These are phyloP conservation scores for Listronotus oregonensis DNA, from an alignment of 1,140 invertebrate species.

Conservation along the genomic window DNA sequence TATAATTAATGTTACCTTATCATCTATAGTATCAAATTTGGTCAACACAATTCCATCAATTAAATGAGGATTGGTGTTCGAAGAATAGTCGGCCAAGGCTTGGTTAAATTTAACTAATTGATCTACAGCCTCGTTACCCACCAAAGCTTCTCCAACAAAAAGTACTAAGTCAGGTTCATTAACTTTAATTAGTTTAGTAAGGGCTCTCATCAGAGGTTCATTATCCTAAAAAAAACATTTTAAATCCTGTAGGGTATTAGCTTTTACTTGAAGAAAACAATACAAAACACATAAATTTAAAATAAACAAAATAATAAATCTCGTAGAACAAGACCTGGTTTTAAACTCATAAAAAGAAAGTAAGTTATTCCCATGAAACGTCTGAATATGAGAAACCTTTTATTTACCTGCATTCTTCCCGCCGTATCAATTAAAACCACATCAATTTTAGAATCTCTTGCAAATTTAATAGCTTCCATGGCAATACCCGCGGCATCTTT, in stretches of 20 bases:
- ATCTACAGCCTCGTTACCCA: slow-evolving; percentile 99
- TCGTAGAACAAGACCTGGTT: no score
- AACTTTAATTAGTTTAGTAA: slow-evolving; percentile 86
- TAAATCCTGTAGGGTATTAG: no score
- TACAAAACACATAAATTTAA: no score
- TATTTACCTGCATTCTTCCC: slow-evolving; percentile 88
- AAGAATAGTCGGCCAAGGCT: slow-evolving; percentile 88
- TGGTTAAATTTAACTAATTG: slow-evolving; percentile 99
- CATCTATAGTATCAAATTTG: slow-evolving; percentile 99
- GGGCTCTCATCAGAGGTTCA: slow-evolving; percentile 95
- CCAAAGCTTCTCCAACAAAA: slow-evolving; percentile 98
- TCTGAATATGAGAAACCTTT: neutral
- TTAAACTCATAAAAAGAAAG: no score
- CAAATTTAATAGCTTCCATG: slow-evolving; percentile 92
- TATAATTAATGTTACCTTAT: no score
- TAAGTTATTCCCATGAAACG: no score
- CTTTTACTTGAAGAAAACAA: no score
- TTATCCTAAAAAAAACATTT: slow-evolving; percentile 70
- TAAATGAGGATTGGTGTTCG: slow-evolving; percentile 81
- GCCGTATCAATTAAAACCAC: slow-evolving; percentile 97
- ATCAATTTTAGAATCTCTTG: slow-evolving; percentile 81
- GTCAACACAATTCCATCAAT: slow-evolving; percentile 98
- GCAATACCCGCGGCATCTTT: slow-evolving; percentile 98
- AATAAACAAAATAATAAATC: no score
- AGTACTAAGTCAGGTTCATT: slow-evolving; percentile 97